Evolutionary conservation across 2,888 invertebrate species (phyloP).

Genomic region (Sminthurinus aureus): DNA sequence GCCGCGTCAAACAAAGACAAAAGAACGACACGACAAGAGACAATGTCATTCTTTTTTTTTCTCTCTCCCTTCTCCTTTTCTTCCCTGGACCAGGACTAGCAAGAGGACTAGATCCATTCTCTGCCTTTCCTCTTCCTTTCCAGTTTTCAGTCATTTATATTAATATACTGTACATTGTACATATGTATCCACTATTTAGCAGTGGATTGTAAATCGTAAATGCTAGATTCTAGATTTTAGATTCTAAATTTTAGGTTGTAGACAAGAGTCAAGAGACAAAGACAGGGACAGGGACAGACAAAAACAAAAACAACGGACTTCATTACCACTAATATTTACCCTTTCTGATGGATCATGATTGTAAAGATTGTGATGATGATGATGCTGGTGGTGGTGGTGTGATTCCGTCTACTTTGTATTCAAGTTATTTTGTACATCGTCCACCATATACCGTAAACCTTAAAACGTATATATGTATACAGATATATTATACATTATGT

Average conservation of each 20-base stretch:
- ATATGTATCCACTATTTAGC: background rate
- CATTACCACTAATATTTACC: slow-evolving; percentile 36
- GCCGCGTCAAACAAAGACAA: slow-evolving; percentile 51
- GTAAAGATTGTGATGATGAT: too few relatives aligned
- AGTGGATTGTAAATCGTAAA: background rate
- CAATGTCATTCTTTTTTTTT: slow-evolving; percentile 38
- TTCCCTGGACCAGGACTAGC: background rate
- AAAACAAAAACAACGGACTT: slow-evolving; percentile 10
- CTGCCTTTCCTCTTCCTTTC: background rate
- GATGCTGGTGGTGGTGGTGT: too few relatives aligned
- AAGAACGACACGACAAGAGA: slow-evolving; percentile 33
- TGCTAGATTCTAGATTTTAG: background rate
- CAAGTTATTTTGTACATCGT: slow-evolving; percentile 14
- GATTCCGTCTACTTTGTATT: background rate
- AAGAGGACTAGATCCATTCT: too few relatives aligned
- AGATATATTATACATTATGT: too few relatives aligned
- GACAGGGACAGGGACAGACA: too few relatives aligned
- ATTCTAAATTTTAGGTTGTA: background rate
- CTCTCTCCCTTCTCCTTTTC: background rate
- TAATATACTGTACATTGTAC: background rate
- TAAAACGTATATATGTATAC: too few relatives aligned
- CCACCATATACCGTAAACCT: too few relatives aligned
- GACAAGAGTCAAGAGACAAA: too few relatives aligned
- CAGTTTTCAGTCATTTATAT: background rate
- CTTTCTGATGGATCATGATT: slow-evolving; percentile 4